Conservation (phyloP, 2,113 vertebrate species). For the Polypterus bichir region DNA sequence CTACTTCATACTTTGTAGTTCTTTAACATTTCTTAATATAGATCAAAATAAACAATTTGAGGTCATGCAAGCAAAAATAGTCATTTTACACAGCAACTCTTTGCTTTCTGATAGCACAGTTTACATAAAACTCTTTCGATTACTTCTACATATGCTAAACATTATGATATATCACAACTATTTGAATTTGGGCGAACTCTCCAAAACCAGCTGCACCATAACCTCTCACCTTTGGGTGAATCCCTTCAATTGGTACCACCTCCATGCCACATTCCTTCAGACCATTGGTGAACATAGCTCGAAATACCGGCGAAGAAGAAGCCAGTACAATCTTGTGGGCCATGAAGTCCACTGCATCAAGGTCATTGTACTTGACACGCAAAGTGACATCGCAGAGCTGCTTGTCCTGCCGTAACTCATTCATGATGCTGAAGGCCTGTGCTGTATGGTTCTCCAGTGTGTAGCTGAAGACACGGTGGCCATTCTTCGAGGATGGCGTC, state of each 20-base stretch:
- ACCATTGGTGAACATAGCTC: slow-evolving; percentile 88
- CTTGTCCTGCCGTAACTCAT: slow-evolving; percentile 68
- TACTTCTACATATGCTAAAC: no score
- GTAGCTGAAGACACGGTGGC: slow-evolving; percentile 76
- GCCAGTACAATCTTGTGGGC: slow-evolving; percentile 86
- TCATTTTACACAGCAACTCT: no score
- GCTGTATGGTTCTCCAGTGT: slow-evolving; percentile 77
- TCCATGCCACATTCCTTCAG: slow-evolving; percentile 80
- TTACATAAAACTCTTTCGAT: no score
- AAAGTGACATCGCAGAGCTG: slow-evolving; percentile 86
- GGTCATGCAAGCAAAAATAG: no score
- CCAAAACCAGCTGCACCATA: not conserved
- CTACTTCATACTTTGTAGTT: no score
- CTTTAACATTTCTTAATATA: no score
- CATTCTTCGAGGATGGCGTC: slow-evolving; percentile 74
- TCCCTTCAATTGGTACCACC: slow-evolving; percentile 77
- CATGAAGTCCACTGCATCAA: slow-evolving; percentile 63
- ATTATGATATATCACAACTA: no score
- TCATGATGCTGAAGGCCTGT: slow-evolving; percentile 79
- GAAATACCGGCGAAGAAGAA: slow-evolving; percentile 78
- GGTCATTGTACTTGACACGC: slow-evolving; percentile 62
- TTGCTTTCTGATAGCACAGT: no score
- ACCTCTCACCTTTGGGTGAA: slow-evolving; percentile 55
- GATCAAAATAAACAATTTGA: no score
- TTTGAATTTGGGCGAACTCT: not conserved